Conservation (phyloP, 2,797 vertebrate genomes). For the Halcyon chelicuti region DNA sequence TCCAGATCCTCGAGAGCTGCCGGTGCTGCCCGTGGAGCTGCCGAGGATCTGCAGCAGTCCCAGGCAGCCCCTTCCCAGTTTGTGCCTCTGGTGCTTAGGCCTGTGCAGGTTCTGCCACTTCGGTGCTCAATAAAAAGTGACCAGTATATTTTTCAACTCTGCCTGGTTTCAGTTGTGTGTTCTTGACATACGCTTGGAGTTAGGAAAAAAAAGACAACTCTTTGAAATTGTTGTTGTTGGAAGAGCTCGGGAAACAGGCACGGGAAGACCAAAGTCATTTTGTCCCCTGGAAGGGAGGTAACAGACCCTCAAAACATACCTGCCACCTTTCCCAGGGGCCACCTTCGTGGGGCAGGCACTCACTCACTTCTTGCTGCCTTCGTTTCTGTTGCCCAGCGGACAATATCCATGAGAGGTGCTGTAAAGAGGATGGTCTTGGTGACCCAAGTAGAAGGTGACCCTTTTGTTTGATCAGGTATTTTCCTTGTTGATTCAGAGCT, state of each 20-base stretch:
- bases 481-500: not conserved
- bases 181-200: not conserved
- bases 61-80: not conserved
- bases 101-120: not conserved
- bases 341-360: not conserved
- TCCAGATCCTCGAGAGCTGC: rapidly evolving
- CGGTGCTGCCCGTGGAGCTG: not conserved
- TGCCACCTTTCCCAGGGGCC: not conserved
- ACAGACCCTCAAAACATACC: not conserved
- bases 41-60: not conserved
- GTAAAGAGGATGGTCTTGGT: not conserved
- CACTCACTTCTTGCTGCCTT: not conserved
- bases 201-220: not conserved
- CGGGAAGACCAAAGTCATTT: not conserved
- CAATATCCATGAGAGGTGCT: not conserved
- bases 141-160: conserved; percentile 17
- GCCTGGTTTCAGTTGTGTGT: not conserved
- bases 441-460: not conserved
- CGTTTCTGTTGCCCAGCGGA: rapidly evolving
- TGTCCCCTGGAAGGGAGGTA: not conserved
- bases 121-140: conserved; percentile 65
- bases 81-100: not conserved
- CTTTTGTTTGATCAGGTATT: not conserved
- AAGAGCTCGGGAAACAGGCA: not conserved
- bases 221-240: not conserved